Evolutionary conservation across 1,140 invertebrate species (phyloP), one percentile per base, ranked within the genome.

Genomic region (Drosophila subobscura): DNA sequence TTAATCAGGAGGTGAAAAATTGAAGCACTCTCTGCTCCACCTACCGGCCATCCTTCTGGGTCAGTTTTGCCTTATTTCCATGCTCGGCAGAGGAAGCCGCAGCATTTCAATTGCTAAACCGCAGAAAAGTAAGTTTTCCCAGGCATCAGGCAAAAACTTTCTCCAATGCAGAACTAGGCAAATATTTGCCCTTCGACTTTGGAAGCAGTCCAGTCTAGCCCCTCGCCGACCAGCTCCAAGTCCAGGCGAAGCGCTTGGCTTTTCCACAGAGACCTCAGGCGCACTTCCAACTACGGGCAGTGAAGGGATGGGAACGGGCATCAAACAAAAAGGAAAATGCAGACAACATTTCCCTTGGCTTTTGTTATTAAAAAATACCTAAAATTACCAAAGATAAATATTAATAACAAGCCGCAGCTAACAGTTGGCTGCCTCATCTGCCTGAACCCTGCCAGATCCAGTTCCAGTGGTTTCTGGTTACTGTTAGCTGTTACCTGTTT

Each of bases 351-450:
- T 83, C 52, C 49, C 79, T 79, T 71, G 61, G 72, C 60, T 83
- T 70, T 79, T 83, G 79, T 88, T 88, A 89, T 88, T 88, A 89
- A 89, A 85, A 88, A 89, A 88, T 88, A 88, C 79, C 84, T 83
- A 84, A 88, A 88, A 88, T 88, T 88, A 89, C 83, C 72, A 79
- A 88, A 86, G 78, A 86, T 88, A 86, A 86, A 83, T 86, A 88
- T 89, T 86, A 86, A 86, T 86, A 86, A 88, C 84, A 75, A 75
- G 83, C 80, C 73, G 60, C 77, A 83, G 83, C 70, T 72, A 76
- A 63, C 68, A 77, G 70, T 79, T 68, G 57, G 57, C 55, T 67
- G 60, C 59, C 64, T 61, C 37, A 65, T 51, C 65, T 57, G 29
- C 29, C 29, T 20, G 16, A 20, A 20, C 29, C 8, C 8, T 66